These are phyloP conservation scores for Labeo rohita DNA, from an alignment of 2,113 vertebrate genomes.

Conservation along the genomic window DNA sequence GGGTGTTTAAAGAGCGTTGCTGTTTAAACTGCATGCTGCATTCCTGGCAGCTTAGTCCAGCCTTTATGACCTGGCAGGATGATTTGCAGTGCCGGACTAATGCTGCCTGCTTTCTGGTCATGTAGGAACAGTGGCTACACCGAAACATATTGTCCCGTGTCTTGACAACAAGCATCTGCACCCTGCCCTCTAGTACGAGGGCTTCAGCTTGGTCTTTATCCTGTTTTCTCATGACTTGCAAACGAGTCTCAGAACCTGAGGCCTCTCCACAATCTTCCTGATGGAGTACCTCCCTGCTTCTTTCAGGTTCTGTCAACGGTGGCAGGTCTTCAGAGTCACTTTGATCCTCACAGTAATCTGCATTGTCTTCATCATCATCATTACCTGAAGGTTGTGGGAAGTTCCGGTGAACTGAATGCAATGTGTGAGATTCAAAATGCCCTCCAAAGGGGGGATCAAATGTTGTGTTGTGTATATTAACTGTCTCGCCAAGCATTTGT, in stretches of 20 bases:
- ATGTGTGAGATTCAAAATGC: background rate
- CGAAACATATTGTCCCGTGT: conserved; percentile 74
- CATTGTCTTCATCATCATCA: conserved; percentile 45
- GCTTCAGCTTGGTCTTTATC: conserved; percentile 90
- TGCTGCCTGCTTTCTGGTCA: conserved; percentile 81
- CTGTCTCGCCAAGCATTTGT: conserved; percentile 43
- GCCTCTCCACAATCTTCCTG: conserved; percentile 21
- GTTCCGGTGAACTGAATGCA: conserved; percentile 35
- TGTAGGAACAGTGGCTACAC: conserved; percentile 83
- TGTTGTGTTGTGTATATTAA: conserved; percentile 12
- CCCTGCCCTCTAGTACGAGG: conserved; percentile 88
- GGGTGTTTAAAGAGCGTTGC: conserved; percentile 85
- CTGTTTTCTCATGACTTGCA: conserved; percentile 83
- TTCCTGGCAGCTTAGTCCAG: conserved; percentile 73
- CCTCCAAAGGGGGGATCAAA: background rate
- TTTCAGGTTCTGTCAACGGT: background rate
- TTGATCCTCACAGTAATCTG: conserved; percentile 51
- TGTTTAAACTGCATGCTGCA: conserved; percentile 90
- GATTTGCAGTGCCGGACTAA: conserved; percentile 79
- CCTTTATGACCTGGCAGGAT: conserved; percentile 76
- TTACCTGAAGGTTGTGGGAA: conserved; percentile 39
- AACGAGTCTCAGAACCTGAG: conserved; percentile 67
- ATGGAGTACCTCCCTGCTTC: background rate
- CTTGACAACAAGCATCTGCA: conserved; percentile 91
- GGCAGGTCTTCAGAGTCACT: conserved; percentile 48